Base-by-base conservation (phyloP, 2,113 vertebrate species). In the Psilopsiagon aurifrons region DNA sequence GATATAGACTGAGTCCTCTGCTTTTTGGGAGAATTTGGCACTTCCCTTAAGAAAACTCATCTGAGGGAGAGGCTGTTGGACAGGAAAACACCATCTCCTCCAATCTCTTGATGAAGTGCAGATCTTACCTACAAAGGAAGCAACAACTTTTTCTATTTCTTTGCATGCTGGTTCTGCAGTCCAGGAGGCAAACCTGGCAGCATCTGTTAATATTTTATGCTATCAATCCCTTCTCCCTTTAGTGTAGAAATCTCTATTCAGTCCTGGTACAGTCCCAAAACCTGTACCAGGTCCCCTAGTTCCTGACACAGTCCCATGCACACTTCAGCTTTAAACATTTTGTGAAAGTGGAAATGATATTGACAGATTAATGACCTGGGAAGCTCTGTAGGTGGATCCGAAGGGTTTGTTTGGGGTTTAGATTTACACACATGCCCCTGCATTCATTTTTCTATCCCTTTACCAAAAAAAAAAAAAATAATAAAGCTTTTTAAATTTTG, bases 241-340 rank as follows among this genome's bases (percentile, higher is more conserved):
- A 57, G 8, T 8, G 49, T 67, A 43, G 29, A 69, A 51, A 22
- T 44, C 29, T 88, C 17, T 5, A 18, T 39, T 39, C 39, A 39
- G 39, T 39, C 39, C 39, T 39, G 39, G 39, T 39, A 39, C 39
- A 39, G 17, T n/a, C 24, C 41, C 4, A 14, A 8, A 49, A 17
- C 14, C 35, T 28, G 10, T 12, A 22, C 16, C 28, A 59, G 13
- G 3, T 62, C 22, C 37, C 6, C 19, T 41, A 28, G 6, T 4
- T 82, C 55, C 43, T 79, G 27, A 9, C 14, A 41, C 35, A 39
- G 49, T 18, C 5, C 37, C 10, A 4, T 8, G 15, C 9, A 13
- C 12, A 18, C 2, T 2, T 8, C 25, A 54, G 13, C 44, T 64
- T 71, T 1, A 75, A 55, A 18, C 0, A 1, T 66, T 87, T 52